Base-by-base conservation (phyloP, 1,140 invertebrate species). In the Magallana ariakensis region DNA sequence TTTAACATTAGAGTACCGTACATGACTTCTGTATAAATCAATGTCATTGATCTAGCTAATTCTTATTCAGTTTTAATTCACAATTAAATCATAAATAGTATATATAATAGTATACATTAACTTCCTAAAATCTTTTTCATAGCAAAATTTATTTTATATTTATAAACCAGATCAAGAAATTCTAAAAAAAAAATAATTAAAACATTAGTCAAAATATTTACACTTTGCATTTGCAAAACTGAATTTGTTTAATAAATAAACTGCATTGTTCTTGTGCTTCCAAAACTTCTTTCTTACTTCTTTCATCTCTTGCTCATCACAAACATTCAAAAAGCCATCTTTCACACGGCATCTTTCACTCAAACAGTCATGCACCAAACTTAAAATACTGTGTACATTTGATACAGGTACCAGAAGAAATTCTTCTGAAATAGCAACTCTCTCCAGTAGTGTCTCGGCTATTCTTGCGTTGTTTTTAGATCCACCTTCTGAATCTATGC, bases 121-220 rank as follows among this genome's bases (percentile, higher is more conserved):
- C n/a, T 33, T 33, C 33, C 4, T 4, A 33, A 33, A 33, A 33
- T 33, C 33, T 33, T 33, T 33, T 33, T 3, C 33, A 33, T 3
- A 33, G 33, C 33, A 33, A 1, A 3, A 33, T 33, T 4, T 33
- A 33, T 33, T 33, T 33, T 33, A 33, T 4, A 33, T 33, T 33
- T 3, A 33, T 33, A 33, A 33, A 33, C 33, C 33, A 33, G 33
- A 1, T 33, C 33, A 1, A 33, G 33, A 33, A 33, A 33, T 33
- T 3, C 33, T 33, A 33, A 33, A 33, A 33, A 33, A 33, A 33
- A 33, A n/a, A n/a, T 33, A 1, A 33, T 33, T 4, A 33, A 33
- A 60, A 60, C 57, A 60, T 60, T 60, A 60, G n/a, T 60, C 57
- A 60, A 60, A 60, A 60, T 60, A 60, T 60, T 60, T 60, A 60